A percentile compares a stretch with the other conserved stretches of the same genome.
These are phyloP conservation scores for Rafetus swinhoei DNA, from an alignment of 2,113 vertebrate species.

Conservation along the genomic window DNA sequence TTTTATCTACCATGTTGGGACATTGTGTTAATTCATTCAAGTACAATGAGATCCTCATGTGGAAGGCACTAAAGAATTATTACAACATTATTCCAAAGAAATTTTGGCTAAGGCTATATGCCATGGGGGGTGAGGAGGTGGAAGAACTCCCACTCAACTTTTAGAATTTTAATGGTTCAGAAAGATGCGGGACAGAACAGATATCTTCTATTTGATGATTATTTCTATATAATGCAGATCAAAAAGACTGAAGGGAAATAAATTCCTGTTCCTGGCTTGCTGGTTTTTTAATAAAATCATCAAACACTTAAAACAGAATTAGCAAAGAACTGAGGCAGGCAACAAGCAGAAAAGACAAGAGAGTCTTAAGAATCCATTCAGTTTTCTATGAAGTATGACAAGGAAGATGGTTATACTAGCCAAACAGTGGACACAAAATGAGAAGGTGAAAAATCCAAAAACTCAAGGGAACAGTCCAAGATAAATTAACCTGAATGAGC, in stretches of 20 bases:
- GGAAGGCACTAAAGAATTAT: conserved; percentile 3
- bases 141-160: too few relatives aligned
- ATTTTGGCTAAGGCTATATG: neutral
- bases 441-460: neutral
- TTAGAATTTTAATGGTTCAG: neutral
- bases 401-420: neutral
- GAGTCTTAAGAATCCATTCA: neutral
- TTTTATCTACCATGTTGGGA: rapidly evolving
- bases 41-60: neutral
- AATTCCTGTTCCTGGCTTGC: neutral
- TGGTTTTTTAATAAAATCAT: neutral
- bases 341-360: neutral
- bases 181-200: neutral
- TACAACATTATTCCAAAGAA: conserved; percentile 19
- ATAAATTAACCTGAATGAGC: conserved; percentile 16
- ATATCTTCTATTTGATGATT: neutral
- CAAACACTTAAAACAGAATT: neutral
- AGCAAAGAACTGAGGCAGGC: neutral
- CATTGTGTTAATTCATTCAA: conserved; percentile 8
- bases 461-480: neutral
- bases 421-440: neutral
- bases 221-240: neutral
- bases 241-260: neutral
- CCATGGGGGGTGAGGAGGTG: neutral
- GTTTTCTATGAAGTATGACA: neutral